Evolutionary conservation across 2,113 vertebrate species (phyloP), one percentile per base, ranked within the genome.

Genomic region (Platysternon megacephalum): DNA sequence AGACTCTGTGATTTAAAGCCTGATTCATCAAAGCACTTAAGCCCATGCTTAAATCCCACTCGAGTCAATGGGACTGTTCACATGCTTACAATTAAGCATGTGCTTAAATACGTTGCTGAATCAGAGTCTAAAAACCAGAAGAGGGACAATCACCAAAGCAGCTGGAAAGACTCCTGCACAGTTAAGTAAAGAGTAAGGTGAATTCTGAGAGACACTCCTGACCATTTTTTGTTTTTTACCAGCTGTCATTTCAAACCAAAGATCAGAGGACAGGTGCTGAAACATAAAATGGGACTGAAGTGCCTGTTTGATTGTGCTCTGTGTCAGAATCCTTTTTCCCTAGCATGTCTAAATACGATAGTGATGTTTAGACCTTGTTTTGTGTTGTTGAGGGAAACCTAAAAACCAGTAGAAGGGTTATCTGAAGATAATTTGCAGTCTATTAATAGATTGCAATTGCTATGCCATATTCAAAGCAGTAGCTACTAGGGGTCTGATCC

Each of bases 1-100:
- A 85, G 95, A 84, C 79, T 49, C 61, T 83, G 56, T 90, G 82
- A 61, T 78, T 72, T 82, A 97, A 93, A 89, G 52, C 89, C 22
- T 0, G 2, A 46, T 94, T 93, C 74, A 21, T 93, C 84, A 92
- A 79, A 44, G 35, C 94, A 61, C 48, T 86, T 88, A 16, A 95
- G 29, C 65, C 46, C 86, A 91, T 95, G 56, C 9, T 21, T 87
- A 94, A 85, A 44, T 55, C 94, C 83, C 89, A 72, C 46, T 81
- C 52, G 91, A 89, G 91, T 80, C 85, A 86, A 81, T 87, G 93
- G 39, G 39, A 76, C 92, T 95, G 80, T 92, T 90, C 74, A 87
- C 17, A 0, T 51, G 51, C 94, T 89, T 46, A 68, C 42, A 76
- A 85, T 94, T 95, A 86, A 68, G 76, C 78, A 85, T 55, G 6